Percentiles rank a stretch among this genome's conserved stretches.
phyloP scores from a whole-genome alignment of 1,140 invertebrate genomes.

The Drosophila lowei region DNA sequence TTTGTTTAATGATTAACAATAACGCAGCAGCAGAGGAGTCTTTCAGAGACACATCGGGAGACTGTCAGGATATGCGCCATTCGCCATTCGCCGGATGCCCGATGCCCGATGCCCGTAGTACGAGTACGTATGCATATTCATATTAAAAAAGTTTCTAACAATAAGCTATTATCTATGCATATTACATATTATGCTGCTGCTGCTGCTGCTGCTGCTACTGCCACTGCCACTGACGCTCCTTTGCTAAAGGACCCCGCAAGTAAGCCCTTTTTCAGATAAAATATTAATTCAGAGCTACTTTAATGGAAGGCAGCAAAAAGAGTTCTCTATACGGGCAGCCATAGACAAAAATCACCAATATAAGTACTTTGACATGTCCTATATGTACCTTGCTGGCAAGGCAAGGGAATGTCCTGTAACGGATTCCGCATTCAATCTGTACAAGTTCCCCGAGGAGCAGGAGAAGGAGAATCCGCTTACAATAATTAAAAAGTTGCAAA shows the following conservation, averaged over 20 bases:
- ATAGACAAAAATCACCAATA: too few species aligned
- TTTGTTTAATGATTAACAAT: conserved; percentile 78
- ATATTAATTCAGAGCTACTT: too few species aligned
- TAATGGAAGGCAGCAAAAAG: too few species aligned
- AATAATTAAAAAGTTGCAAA: conserved; percentile 82
- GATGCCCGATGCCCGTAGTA: not conserved
- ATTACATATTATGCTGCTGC: conserved; percentile 62
- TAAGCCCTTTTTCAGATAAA: too few species aligned
- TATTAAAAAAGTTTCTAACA: conserved; percentile 80
- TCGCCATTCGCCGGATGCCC: conserved; percentile 28
- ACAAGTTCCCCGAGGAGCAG: conserved; percentile 51
- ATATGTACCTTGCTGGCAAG: too few species aligned
- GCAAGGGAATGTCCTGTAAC: not conserved
- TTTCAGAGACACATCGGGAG: conserved; percentile 30
- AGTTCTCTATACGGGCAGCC: too few species aligned
- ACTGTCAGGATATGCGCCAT: conserved; percentile 24
- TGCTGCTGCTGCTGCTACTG: conserved; percentile 5
- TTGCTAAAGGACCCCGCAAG: too few species aligned
- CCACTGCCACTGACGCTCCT: too few species aligned
- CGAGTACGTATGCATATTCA: conserved; percentile 61
- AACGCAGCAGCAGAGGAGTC: conserved; percentile 31
- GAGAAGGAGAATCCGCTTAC: conserved; percentile 66
- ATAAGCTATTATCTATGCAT: conserved; percentile 67
- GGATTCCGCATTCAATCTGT: conserved; percentile 12
- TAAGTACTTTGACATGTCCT: too few species aligned